Base-by-base conservation (phyloP, 2,888 invertebrate genomes). In the Invenusta paracnida region DNA sequence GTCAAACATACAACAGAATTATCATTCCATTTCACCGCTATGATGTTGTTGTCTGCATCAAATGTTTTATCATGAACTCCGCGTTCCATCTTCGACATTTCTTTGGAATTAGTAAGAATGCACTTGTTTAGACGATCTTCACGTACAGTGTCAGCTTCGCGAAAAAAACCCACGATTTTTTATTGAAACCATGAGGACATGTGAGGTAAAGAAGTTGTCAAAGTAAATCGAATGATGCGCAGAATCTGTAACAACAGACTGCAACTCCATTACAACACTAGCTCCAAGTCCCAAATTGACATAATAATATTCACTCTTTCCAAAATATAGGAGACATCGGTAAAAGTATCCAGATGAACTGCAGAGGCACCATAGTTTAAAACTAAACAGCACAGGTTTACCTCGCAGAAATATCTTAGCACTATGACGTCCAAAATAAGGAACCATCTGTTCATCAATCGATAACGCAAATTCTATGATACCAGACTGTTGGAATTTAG, bases 401-500 rank as follows among this genome's bases (percentile, higher is more conserved):
- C 88, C 88, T 31, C 86, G 79, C 23, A 87, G 88, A 67, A 87
- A 88, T 73, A 88, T 88, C 82, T 88, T 88, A 11, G 86, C 83
- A 27, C 87, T 86, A 85, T 88, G 88, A 30, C 85, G 31, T 17
- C 88, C 90, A 88, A 89, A 91, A 87, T 91, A 91, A n/a, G 90
- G 89, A 25, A 90, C 88, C 90, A 91, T 90, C 11, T 89, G 87
- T 87, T 91, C 90, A 88, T 90, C 90, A 86, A 90, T 84, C 67
- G 82, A 27, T 13, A 87, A 86, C 83, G 86, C 86, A 25, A 85
- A 66, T 5, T 79, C 27, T 11, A 79, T 25, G 79, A n/a, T 27
- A 29, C 79, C 79, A 31, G 84, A 86, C 79, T n/a, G 23, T 25
- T 86, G 29, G 67, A 86, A 87, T 79, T 79, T 79, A 25, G 85